Base-by-base conservation (phyloP, 2,888 invertebrate species). In the Meganola albula region DNA sequence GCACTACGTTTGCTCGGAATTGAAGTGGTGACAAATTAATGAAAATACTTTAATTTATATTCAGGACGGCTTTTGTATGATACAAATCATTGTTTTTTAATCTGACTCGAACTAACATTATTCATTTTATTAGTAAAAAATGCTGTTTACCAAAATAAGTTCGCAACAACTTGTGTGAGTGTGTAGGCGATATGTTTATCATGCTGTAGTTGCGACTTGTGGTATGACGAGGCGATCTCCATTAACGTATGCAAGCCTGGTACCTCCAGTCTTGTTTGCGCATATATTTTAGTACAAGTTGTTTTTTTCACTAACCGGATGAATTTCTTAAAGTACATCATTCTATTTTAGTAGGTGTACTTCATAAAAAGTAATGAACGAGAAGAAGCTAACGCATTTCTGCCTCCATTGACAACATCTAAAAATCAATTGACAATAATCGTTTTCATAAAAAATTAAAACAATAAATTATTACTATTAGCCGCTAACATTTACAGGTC, bases 271-370 rank as follows among this genome's bases (percentile, higher is more conserved):
- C 79, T 80, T 68, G 76, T 77, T 79, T 74, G 77, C 76, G 76
- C 82, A 77, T 82, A 78, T 75, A 78, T 80, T 82, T 84, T 72
- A 74, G 66, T 80, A 68, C 74, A 39, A 71, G 71, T 74, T 80
- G 76, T 78, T 33, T 78, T 78, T 70, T 65, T 56, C 40, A 44
- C n/a, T n/a, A n/a, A n/a, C n/a, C n/a, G n/a, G n/a, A n/a, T n/a
- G n/a, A n/a, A n/a, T n/a, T n/a, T n/a, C n/a, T n/a, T n/a, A n/a
- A n/a, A n/a, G n/a, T n/a, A n/a, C n/a, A n/a, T n/a, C n/a, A n/a
- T n/a, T n/a, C n/a, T n/a, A n/a, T n/a, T n/a, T n/a, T n/a, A n/a
- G n/a, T n/a, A n/a, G n/a, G n/a, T n/a, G n/a, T n/a, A n/a, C n/a
- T n/a, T n/a, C n/a, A n/a, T n/a, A n/a, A n/a, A n/a, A n/a, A n/a